A percentile compares a stretch with the other conserved stretches of the same genome.
These are phyloP conservation scores for Porites rus DNA, from an alignment of 92 coral and sea anemone species.

Conservation along the genomic window DNA sequence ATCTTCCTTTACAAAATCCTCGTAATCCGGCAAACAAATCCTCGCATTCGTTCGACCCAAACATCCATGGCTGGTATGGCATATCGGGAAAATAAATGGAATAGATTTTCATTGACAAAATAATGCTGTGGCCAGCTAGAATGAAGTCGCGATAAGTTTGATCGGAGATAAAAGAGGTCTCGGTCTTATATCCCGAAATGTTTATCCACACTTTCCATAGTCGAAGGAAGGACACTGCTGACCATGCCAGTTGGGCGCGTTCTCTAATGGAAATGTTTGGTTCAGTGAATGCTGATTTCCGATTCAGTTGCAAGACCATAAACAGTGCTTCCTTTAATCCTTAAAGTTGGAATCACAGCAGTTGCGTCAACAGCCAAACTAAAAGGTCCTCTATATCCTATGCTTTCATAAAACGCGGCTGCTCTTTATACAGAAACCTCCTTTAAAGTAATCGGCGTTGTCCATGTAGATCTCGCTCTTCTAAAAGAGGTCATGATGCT, in stretches of 20 bases:
- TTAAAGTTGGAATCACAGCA: constrained; percentile 51
- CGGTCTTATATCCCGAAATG: constrained; percentile 6
- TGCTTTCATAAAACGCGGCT: constrained; percentile 39
- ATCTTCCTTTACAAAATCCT: constrained; percentile 44
- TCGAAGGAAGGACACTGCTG: constrained; percentile 45
- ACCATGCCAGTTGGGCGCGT: constrained; percentile 45
- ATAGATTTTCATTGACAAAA: constrained; percentile 50
- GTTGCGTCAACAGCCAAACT: constrained; percentile 47
- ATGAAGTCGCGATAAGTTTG: constrained; percentile 44
- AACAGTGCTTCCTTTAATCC: constrained; percentile 31
- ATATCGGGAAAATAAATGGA: constrained; percentile 30
- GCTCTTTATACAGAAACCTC: constrained; percentile 38
- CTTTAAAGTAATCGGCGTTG: constrained; percentile 24
- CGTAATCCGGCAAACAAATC: constrained; percentile 27
- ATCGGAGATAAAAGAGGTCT: constrained; percentile 40
- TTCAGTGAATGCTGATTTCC: constrained; percentile 32
- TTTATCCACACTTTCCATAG: constrained; percentile 53
- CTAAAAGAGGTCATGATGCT: constrained; percentile 35
- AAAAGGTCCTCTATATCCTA: constrained; percentile 45
- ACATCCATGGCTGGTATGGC: constrained; percentile 43
- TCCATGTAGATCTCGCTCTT: constrained; percentile 34
- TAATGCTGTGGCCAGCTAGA: constrained; percentile 50
- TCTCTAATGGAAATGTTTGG: constrained; percentile 25
- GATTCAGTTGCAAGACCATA: constrained; percentile 37
- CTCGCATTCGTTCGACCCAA: constrained; percentile 45